A percentile compares a stretch with the other conserved stretches of the same genome.
Evolutionary conservation across 2,113 vertebrate species (phyloP).

Genomic region (Sapajus apella): DNA sequence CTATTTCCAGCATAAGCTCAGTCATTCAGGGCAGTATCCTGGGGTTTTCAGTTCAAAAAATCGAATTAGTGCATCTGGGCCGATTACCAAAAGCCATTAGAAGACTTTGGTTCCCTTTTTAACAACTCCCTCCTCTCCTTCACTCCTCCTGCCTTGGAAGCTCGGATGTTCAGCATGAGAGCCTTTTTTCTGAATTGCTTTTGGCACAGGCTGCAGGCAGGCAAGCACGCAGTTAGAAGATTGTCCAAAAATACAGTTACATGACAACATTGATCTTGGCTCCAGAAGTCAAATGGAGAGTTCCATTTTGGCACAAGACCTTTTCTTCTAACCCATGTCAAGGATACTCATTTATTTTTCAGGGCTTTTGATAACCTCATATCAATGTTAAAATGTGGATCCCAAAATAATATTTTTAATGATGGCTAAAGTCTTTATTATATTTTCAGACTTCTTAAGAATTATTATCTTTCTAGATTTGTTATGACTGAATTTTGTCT

Average conservation of each 20-base stretch:
- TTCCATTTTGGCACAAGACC: neutral
- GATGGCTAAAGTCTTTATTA: neutral
- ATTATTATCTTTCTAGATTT: neutral
- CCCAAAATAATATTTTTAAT: neutral
- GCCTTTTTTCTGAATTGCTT: conserved; percentile 53
- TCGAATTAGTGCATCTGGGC: conserved; percentile 70
- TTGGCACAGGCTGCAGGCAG: conserved; percentile 52
- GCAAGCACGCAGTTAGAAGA: neutral
- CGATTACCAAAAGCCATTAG: conserved; percentile 67
- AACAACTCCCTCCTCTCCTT: conserved; percentile 55
- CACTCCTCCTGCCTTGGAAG: conserved; percentile 49
- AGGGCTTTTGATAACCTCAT: neutral
- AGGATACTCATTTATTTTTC: conserved; percentile 7
- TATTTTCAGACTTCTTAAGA: conserved; percentile 32
- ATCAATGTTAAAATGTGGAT: neutral
- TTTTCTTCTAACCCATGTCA: neutral
- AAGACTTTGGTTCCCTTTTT: conserved; percentile 35
- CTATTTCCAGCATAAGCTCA: conserved; percentile 70
- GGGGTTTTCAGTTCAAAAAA: conserved; percentile 70
- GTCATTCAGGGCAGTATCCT: conserved; percentile 60
- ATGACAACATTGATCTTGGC: conserved; percentile 11
- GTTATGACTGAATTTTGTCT: neutral
- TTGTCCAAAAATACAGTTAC: conserved; percentile 30
- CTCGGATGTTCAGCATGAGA: neutral
- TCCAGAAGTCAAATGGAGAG: neutral